A percentile compares a stretch with the other conserved stretches of the same genome.
Evolutionary conservation across 2,888 invertebrate species (phyloP).

Genomic region (Odontothrips loti): DNA sequence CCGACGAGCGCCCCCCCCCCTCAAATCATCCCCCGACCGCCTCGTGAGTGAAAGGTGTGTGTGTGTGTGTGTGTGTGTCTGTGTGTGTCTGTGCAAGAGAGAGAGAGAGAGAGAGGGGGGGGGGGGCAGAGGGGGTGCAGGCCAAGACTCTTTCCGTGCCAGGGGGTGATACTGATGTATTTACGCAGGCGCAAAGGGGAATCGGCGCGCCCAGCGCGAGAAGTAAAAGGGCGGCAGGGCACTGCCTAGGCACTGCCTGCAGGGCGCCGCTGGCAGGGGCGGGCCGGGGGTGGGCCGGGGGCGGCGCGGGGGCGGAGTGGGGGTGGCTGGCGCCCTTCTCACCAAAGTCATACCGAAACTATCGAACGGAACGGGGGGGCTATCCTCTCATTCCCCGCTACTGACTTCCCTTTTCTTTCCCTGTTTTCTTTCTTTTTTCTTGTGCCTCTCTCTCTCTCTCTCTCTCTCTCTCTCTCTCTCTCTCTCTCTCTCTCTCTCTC

Average conservation of each 20-base stretch:
- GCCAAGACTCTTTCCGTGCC: constrained; percentile 10
- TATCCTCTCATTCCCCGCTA: constrained; percentile 10
- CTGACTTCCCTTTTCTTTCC: constrained; percentile 9
- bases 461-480: no score
- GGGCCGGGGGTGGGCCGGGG: background rate
- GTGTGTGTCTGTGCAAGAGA: background rate
- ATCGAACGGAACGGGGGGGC: constrained; percentile 22
- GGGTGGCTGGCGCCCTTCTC: constrained; percentile 11
- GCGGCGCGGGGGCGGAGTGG: background rate
- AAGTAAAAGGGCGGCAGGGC: constrained; percentile 1
- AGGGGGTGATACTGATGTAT: constrained; percentile 26
- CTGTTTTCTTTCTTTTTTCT: background rate
- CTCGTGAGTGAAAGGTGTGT: background rate
- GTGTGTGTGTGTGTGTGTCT: background rate
- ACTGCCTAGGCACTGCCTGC: background rate
- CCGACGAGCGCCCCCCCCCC: no score
- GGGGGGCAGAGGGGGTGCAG: background rate
- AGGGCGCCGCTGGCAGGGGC: background rate
- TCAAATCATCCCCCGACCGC: no score
- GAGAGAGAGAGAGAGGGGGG: background rate
- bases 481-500: no score
- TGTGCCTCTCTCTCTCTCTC: no score
- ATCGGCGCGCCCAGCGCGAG: constrained; percentile 2
- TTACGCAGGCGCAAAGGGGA: constrained; percentile 21
- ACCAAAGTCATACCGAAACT: constrained; percentile 26